Base-by-base conservation (phyloP, 2,113 vertebrate genomes). In the Spea multiplicata region DNA sequence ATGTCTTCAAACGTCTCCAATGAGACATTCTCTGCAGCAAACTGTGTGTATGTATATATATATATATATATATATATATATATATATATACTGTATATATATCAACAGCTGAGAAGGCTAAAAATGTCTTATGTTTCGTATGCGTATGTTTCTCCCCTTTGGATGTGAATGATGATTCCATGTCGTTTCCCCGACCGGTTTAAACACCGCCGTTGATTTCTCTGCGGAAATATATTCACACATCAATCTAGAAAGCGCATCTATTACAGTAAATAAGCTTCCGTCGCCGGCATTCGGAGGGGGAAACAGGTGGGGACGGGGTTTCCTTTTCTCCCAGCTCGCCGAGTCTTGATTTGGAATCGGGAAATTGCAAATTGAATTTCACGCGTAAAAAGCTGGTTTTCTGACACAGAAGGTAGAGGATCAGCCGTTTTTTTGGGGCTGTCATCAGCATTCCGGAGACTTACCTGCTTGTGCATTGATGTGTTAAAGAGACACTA, bases 1-100 rank as follows among this genome's bases (percentile, higher is more conserved):
- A 75, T 71, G 80, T 83, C 80, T 45, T 46, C 83, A 53, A 88
- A 79, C 8, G n/a, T 17, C 57, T 65, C 17, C 75, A 81, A 64
- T 81, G 64, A 48, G 48, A 52, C 77, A 7, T 55, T 78, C 76
- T 83, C 82, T 30, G 30, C 30, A 2, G 30, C 30, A 30, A 30
- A 30, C n/a, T n/a, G n/a, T n/a, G n/a, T n/a, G n/a, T n/a, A n/a
- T n/a, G n/a, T n/a, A n/a, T n/a, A n/a, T n/a, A n/a, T n/a, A 71
- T 59, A 5, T 13, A 71, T 71, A 4, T 69, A 12, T 46, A 57
- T 2, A 0, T 7, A 66, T 64, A 71, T 76, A n/a, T 53, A 71
- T 30, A 30, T 30, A 30, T 30, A 30, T 30, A 30, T 30, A 30
- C 30, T 30, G 30, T 30, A 30, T 30, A 81, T 50, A 16, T 7